Base-by-base conservation (phyloP, 2,888 invertebrate genomes). In the Myopa tessellatipennis region DNA sequence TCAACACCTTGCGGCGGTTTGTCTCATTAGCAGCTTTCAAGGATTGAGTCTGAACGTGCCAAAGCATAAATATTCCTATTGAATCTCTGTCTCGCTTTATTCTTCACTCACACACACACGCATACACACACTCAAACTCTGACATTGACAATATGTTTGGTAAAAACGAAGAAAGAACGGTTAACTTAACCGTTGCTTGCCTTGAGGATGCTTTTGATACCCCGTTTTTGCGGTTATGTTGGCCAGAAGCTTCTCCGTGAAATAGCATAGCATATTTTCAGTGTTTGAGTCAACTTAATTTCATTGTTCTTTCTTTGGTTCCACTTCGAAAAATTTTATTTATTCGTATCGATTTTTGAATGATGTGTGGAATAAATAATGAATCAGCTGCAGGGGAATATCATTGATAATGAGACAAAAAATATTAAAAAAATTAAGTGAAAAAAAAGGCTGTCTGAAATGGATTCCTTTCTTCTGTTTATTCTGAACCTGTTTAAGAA, bases 1-100 rank as follows among this genome's bases (percentile, higher is more conserved):
- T 80, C 80, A 79, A 83, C 85, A 86, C 85, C 85, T 86, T 85
- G 80, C 81, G 86, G 85, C 85, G 81, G 76, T 85, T 85, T 86
- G 86, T 82, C 85, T 85, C 86, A 85, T 85, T 85, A 85, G 86
- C 85, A 81, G 76, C 55, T 78, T 76, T 65, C 76, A 73, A 67
- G 73, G 60, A 69, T 58, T 74, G 55, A 52, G 65, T 45, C 65
- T 69, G 75, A 68, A 75, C 75, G 75, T 75, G 75, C 68, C 50
- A 55, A 69, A 75, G 45, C 75, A 69, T 75, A 75, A 75, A 69
- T 75, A 40, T 68, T 38, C 40, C 16, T n/a, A 69, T 18, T 8
- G 38, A 2, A 7, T 14, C 34, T 8, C n/a, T 16, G 58, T 58
- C 16, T 45, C n/a, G 61, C 34, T 12, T 2, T 26, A 26, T 26